Base-by-base conservation (phyloP, 2,113 vertebrate species). In the Cyprinodon brontotheroides region DNA sequence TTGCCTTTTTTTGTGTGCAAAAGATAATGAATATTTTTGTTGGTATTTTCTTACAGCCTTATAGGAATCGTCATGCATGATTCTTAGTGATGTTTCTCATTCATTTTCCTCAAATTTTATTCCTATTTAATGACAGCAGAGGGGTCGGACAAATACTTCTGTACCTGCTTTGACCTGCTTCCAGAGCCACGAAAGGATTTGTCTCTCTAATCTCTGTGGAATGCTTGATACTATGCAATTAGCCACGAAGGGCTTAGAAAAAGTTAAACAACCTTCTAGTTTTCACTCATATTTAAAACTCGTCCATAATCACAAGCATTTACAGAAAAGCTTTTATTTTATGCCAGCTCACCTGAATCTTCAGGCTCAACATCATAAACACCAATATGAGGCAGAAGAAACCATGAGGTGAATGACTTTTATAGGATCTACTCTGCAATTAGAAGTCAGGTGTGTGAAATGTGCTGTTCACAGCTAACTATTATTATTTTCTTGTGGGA, bases 351-450 rank as follows among this genome's bases (percentile, higher is more conserved):
- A 79, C 41, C 22, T 50, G 17, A 43, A 20, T 3, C 17, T 47
- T 61, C 37, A 66, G 64, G 72, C 74, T 3, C 10, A 12, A 1
- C 29, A 36, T 66, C 47, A 59, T 67, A 78, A 36, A 75, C 4
- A 41, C n/a, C 73, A 68, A 20, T 36, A 36, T 71, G 47, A 67
- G 74, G 78, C 59, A 64, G 81, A 81, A 73, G 70, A 86, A 78
- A 38, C 11, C 29, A 13, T 15, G 36, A 4, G 60, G 50, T n/a
- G 41, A 41, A 41, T 9, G 41, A 6, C 5, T 2, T 20, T 53
- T 20, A 17, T 53, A 20, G 14, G 50, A 53, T 9, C 50, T 53
- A 20, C 48, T 53, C 50, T 53, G 50, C 17, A 53, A 17, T 17
- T 5, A 53, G 13, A 50, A 50, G 13, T 5, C 6, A 57, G 8